A percentile compares a stretch with the other conserved stretches of the same genome.
Evolutionary conservation across 2,888 invertebrate genomes (phyloP).

Genomic region (Mimumesa dahlbomi): DNA sequence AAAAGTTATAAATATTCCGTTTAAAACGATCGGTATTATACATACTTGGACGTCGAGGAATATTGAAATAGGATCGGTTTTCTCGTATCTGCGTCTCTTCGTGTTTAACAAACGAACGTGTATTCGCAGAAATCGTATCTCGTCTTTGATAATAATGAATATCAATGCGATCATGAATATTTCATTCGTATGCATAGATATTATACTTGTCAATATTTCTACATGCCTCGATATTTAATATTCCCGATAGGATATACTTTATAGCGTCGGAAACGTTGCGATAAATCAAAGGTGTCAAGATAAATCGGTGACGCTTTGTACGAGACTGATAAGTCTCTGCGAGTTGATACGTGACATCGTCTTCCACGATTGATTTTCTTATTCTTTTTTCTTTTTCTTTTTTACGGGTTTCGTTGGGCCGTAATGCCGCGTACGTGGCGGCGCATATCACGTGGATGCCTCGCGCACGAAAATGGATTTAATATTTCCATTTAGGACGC

Average conservation of each 20-base stretch:
- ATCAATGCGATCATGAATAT: too few species aligned
- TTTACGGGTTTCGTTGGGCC: slow-evolving; percentile 3
- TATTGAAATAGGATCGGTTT: background rate
- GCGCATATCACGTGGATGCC: slow-evolving; percentile 48
- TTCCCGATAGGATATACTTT: too few species aligned
- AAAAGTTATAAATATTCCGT: too few species aligned
- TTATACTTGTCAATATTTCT: too few species aligned
- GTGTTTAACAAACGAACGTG: too few species aligned
- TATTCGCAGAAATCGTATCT: too few species aligned
- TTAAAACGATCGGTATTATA: too few species aligned
- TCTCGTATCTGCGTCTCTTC: background rate
- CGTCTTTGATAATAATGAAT: too few species aligned
- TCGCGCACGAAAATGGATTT: slow-evolving; percentile 67
- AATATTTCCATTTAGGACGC: slow-evolving; percentile 68
- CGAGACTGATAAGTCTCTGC: slow-evolving; percentile 37
- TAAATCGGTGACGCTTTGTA: slow-evolving; percentile 42
- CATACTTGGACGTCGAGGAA: background rate
- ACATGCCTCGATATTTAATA: too few species aligned
- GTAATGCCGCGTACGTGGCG: slow-evolving; percentile 33
- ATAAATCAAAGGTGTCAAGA: slow-evolving; percentile 17
- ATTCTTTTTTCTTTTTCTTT: background rate
- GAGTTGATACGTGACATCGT: slow-evolving; percentile 44
- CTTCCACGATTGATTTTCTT: slow-evolving; percentile 56
- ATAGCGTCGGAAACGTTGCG: too few species aligned
- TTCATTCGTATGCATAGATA: too few species aligned